These are phyloP conservation scores for Micropoecilia bifurca DNA, from an alignment of 2,797 vertebrate species.

Conservation along the genomic window DNA sequence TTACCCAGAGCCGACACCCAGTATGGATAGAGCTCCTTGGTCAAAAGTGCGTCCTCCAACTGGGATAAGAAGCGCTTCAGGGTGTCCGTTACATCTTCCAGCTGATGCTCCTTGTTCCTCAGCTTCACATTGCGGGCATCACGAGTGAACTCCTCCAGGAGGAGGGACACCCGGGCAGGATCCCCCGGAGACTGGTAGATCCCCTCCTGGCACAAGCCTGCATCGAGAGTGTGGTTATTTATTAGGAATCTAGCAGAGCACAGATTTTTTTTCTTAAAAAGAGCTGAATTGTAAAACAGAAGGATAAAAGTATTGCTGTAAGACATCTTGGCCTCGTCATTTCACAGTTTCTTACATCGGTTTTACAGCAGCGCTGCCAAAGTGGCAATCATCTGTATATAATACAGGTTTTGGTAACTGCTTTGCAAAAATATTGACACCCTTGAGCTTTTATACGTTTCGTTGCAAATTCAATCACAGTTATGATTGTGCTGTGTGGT, in stretches of 20 bases:
- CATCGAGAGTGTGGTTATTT: not conserved
- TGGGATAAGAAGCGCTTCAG: conserved; percentile 90
- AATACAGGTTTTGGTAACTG: not conserved
- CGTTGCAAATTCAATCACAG: not conserved
- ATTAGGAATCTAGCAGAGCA: not conserved
- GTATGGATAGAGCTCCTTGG: conserved; percentile 95
- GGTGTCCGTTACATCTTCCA: conserved; percentile 91
- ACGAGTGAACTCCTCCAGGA: conserved; percentile 88
- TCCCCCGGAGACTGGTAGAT: conserved; percentile 89
- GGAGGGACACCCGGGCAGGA: conserved; percentile 77
- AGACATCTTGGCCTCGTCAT: conserved; percentile 41
- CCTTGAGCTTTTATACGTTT: not conserved
- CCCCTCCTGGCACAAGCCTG: conserved; percentile 90
- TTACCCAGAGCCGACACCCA: conserved; percentile 94
- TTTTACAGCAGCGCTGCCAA: conserved; percentile 13
- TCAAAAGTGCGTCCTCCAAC: conserved; percentile 91
- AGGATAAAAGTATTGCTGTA: conserved; percentile 30
- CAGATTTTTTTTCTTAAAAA: not conserved
- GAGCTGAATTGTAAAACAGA: not conserved
- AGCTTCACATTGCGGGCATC: conserved; percentile 94
- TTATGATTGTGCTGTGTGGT: too few species aligned
- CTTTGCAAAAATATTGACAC: not conserved
- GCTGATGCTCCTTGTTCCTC: conserved; percentile 86
- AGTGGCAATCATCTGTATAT: not conserved
- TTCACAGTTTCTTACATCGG: conserved; percentile 27